These are phyloP conservation scores for Acanthopleura granulata DNA, from an alignment of 2,888 invertebrate genomes.

Conservation along the genomic window DNA sequence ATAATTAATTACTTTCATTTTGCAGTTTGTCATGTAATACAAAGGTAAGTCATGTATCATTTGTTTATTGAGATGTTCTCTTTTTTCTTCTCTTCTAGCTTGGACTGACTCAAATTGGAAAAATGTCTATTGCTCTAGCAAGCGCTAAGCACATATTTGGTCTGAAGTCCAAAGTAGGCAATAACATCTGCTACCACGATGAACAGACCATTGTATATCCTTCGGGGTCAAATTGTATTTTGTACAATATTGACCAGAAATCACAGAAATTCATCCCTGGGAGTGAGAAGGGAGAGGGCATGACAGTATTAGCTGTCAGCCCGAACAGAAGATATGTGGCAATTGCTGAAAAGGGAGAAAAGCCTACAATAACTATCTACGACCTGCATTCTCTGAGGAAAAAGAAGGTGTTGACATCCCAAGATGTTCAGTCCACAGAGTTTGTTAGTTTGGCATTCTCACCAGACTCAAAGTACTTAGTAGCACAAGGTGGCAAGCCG, in stretches of 20 bases:
- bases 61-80: no score
- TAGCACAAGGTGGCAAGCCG: slow-evolving; percentile 85
- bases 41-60: no score
- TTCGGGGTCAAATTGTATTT: slow-evolving; percentile 70
- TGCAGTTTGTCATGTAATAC: no score
- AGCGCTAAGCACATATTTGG: slow-evolving; percentile 69
- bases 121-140: slow-evolving; percentile 68
- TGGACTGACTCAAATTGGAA: slow-evolving; percentile 25
- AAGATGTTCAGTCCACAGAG: slow-evolving; percentile 73
- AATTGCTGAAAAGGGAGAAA: slow-evolving; percentile 69
- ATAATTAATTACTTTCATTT: no score
- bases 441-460: slow-evolving; percentile 84
- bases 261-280: slow-evolving; percentile 70
- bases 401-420: slow-evolving; percentile 68
- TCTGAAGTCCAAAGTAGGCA: slow-evolving; percentile 64
- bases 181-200: slow-evolving; percentile 69
- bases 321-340: slow-evolving; percentile 70
- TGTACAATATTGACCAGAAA: slow-evolving; percentile 71
- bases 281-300: slow-evolving; percentile 69
- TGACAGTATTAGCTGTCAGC: slow-evolving; percentile 70
- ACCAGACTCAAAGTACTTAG: slow-evolving; percentile 84
- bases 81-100: not conserved
- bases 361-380: slow-evolving; percentile 70
- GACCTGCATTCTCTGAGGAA: slow-evolving; percentile 70
- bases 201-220: slow-evolving; percentile 71